These are phyloP conservation scores for Brotula barbata DNA, from an alignment of 2,797 vertebrate genomes.

Conservation along the genomic window DNA sequence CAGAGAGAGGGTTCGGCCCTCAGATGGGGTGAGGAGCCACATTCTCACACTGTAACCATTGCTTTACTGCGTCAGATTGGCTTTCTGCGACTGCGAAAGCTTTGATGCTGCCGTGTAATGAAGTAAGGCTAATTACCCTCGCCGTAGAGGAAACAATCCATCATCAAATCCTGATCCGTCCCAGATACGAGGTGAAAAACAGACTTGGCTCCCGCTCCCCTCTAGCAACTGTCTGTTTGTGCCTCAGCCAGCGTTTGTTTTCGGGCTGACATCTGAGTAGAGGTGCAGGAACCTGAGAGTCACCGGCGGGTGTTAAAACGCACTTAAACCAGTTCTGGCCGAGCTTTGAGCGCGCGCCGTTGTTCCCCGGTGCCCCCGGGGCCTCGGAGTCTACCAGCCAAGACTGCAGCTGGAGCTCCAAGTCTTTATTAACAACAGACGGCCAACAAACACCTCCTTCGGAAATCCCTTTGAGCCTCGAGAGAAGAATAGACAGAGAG, in stretches of 20 bases:
- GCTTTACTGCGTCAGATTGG: constrained; percentile 34
- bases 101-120: constrained; percentile 33
- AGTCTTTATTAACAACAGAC: constrained; percentile 80
- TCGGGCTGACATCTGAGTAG: constrained; percentile 36
- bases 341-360: constrained; percentile 30
- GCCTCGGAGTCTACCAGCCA: constrained; percentile 63
- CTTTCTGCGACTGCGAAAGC: constrained; percentile 36
- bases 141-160: constrained; percentile 25
- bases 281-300: constrained; percentile 47
- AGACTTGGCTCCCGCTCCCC: constrained; percentile 30
- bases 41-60: constrained; percentile 18
- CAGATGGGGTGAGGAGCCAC: constrained; percentile 3
- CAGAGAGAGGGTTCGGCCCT: constrained; percentile 34
- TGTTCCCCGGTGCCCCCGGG: constrained; percentile 55
- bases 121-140: constrained; percentile 48
- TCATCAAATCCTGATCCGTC: constrained; percentile 19
- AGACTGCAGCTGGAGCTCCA: constrained; percentile 62
- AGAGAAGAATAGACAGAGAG: constrained; percentile 29
- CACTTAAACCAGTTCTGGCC: constrained; percentile 49
- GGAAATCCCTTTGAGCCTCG: constrained; percentile 60
- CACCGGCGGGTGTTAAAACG: constrained; percentile 58
- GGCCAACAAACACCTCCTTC: constrained; percentile 58
- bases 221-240: constrained; percentile 47
- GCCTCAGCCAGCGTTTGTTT: constrained; percentile 32
- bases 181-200: constrained; percentile 34